Evolutionary conservation across 1,140 invertebrate species (phyloP), one percentile per base, ranked within the genome.

Genomic region (Uloborus diversus): DNA sequence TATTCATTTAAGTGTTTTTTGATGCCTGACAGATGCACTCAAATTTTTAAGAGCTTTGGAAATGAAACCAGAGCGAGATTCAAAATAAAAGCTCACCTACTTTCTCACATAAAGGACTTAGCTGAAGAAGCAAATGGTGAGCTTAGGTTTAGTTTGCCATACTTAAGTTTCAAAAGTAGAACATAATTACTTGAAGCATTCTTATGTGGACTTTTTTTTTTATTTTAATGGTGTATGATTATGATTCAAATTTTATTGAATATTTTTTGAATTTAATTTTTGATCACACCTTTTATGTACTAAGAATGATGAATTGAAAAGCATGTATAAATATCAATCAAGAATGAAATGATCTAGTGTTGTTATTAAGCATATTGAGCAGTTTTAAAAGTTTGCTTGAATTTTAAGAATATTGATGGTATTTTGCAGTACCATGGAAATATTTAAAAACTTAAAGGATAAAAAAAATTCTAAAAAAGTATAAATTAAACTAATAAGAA

Each of bases 11-110:
- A 87, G 1, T 91, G 90, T 83, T 86, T 85, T 37, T 82, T 91
- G 42, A 85, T 86, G 64, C 86, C 86, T 25, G 84, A 89, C 17
- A 83, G 84, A 56, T 91, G 90, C 79, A 82, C 85, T 11, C 86
- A 88, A 78, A 87, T 85, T 37, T 90, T 88, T 79, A 88, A 87
- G 3, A 91, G 90, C 84, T 91, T 90, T 86, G 90, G 90, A 1
- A 90, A 88, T 82, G 90, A 91, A 84, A 86, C 85, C 28, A 87
- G 86, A 82, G 90, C 90, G 0, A 86, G 88, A 81, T 85, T 86
- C 71, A 87, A 87, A 37, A 90, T 91, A 75, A 89, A 88, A 81
- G 85, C 84, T 5, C 90, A 91, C 83, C 83, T 91, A 32, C 83
- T 84, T 4, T 85, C 88, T 27, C 89, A 90, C 83, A 83, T 90